These are phyloP conservation scores for Calephelis nemesis DNA, from an alignment of 1,140 invertebrate genomes.

Conservation along the genomic window DNA sequence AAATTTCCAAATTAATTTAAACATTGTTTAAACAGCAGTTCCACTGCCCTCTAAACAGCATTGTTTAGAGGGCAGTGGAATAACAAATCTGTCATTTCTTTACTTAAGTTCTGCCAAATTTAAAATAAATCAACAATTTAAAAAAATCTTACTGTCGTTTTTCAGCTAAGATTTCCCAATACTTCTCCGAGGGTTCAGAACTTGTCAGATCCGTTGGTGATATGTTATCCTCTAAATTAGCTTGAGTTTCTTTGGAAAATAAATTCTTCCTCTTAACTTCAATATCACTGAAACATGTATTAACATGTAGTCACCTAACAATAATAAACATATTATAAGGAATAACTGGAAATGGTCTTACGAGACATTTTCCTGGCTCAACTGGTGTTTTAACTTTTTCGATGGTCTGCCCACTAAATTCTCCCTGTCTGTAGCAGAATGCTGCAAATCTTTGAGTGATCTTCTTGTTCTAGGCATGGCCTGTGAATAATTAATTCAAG, in stretches of 20 bases:
- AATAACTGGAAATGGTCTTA: conserved; percentile 34
- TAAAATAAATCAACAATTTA: not conserved
- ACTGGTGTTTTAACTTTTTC: conserved; percentile 67
- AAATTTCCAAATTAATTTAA: too few species aligned
- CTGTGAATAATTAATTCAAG: conserved; percentile 27
- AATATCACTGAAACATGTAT: conserved; percentile 48
- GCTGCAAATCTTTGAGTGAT: conserved; percentile 82
- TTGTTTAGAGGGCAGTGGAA: too few species aligned
- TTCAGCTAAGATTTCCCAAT: conserved; percentile 85
- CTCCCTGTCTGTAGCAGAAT: conserved; percentile 81
- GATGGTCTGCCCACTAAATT: conserved; percentile 81
- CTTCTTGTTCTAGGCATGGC: conserved; percentile 69
- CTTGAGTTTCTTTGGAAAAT: conserved; percentile 79
- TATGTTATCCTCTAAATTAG: conserved; percentile 77
- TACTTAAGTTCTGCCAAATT: not conserved
- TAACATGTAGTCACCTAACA: conserved; percentile 1
- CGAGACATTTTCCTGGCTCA: conserved; percentile 52
- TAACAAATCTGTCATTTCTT: too few species aligned
- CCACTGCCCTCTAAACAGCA: too few species aligned
- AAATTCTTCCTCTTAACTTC: conserved; percentile 64
- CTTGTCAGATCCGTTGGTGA: conserved; percentile 82
- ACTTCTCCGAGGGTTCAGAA: conserved; percentile 81
- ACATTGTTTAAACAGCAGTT: too few species aligned
- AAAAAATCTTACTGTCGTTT: conserved; percentile 75
- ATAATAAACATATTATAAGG: not conserved